phyloP scores from a whole-genome alignment of 2,797 vertebrate genomes.

The Coilia nasus region DNA sequence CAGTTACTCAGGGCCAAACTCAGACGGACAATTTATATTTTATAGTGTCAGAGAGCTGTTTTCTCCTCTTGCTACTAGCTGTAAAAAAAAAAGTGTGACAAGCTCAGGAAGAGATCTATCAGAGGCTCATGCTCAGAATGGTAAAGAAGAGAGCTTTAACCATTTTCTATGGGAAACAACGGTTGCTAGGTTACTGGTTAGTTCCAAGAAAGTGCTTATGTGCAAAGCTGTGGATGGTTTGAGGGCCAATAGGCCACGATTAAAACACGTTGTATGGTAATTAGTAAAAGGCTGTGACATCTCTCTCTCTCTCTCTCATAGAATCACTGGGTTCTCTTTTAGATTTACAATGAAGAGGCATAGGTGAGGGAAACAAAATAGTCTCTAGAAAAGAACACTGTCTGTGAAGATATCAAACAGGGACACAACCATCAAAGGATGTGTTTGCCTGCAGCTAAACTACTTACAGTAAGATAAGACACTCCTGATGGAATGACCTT shows the following conservation, averaged over 20 bases:
- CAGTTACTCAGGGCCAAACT: conserved; percentile 45
- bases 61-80: conserved; percentile 48
- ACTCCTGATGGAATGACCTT: background rate
- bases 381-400: background rate
- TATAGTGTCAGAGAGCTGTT: conserved; percentile 54
- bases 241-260: conserved; percentile 41
- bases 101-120: conserved; percentile 55
- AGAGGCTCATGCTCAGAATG: conserved; percentile 68
- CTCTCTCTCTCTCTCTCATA: conserved; percentile 1
- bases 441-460: conserved; percentile 14
- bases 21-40: conserved; percentile 53
- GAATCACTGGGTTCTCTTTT: background rate
- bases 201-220: conserved; percentile 60
- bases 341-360: background rate
- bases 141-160: conserved; percentile 69
- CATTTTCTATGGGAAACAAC: conserved; percentile 63
- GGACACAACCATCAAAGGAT: background rate
- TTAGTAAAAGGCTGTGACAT: conserved; percentile 42
- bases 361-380: background rate
- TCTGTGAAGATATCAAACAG: background rate
- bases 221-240: conserved; percentile 49
- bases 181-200: conserved; percentile 83
- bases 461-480: conserved; percentile 5
- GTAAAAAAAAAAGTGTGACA: conserved; percentile 38
- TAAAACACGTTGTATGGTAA: conserved; percentile 54